Percentiles rank a stretch among this genome's conserved stretches.
phyloP scores from a whole-genome alignment of 2,888 invertebrate species.

The Mythimna albipuncta region DNA sequence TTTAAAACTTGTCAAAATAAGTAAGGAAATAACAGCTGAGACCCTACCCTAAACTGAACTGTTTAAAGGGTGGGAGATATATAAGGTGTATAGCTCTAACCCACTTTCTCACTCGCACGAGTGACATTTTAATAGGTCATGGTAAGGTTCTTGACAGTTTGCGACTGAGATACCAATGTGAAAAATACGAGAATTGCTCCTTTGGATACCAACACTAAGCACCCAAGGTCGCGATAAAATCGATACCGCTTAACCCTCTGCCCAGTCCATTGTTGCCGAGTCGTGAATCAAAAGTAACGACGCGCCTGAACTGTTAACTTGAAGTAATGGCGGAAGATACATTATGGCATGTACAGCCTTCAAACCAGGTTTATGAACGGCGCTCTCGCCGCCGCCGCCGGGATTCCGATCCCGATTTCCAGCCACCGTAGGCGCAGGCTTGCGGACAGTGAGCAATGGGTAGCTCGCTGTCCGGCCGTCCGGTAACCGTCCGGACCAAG shows the following conservation, averaged over 20 bases:
- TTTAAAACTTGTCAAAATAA: neutral
- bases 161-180: neutral
- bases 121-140: too few species aligned
- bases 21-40: neutral
- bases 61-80: too few species aligned
- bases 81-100: too few species aligned
- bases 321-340: slow-evolving; percentile 26
- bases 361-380: slow-evolving; percentile 9
- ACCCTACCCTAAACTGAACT: too few species aligned
- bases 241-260: slow-evolving; percentile 33
- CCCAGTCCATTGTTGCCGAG: slow-evolving; percentile 30
- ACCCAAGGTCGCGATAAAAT: slow-evolving; percentile 36
- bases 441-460: too few species aligned
- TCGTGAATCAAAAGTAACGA: slow-evolving; percentile 50
- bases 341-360: neutral
- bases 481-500: too few species aligned
- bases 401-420: too few species aligned
- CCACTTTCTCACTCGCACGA: too few species aligned
- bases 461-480: too few species aligned
- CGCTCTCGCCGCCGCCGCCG: too few species aligned
- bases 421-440: too few species aligned
- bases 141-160: neutral
- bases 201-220: neutral
- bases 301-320: slow-evolving; percentile 15
- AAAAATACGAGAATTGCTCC: neutral